Conservation (phyloP, 2,113 vertebrate genomes). For the Aleadryas rufinucha region DNA sequence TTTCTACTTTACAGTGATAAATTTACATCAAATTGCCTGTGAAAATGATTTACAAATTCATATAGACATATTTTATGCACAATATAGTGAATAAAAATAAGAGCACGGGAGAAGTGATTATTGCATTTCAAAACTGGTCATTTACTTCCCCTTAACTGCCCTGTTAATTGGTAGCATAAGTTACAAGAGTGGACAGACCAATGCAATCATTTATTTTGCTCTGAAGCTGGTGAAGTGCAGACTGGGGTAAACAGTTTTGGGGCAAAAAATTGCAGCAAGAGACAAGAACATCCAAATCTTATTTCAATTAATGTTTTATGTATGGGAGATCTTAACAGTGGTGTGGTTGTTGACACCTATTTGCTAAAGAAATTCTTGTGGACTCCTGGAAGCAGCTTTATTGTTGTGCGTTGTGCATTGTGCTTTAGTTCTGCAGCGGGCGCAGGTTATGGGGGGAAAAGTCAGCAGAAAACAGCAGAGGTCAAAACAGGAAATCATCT, state of each 20-base stretch:
- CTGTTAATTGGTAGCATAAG: neutral
- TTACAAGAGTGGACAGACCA: neutral
- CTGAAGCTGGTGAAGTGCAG: neutral
- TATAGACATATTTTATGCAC: neutral
- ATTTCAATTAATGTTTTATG: neutral
- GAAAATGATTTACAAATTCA: neutral
- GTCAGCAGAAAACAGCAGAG: neutral
- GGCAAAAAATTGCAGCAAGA: neutral
- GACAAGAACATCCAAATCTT: neutral
- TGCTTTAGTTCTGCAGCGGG: neutral
- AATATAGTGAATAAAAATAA: neutral
- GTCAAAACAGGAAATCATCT: neutral
- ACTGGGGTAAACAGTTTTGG: neutral
- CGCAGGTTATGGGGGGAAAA: neutral
- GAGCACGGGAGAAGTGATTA: neutral
- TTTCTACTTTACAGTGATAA: neutral
- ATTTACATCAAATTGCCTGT: neutral
- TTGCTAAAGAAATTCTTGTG: neutral
- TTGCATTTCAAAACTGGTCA: neutral
- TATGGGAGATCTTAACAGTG: neutral
- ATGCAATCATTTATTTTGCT: rapidly evolving
- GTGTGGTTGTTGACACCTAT: neutral
- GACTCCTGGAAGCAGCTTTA: neutral
- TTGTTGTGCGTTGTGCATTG: neutral
- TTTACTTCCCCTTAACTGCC: neutral